Conservation (phyloP, 2,797 vertebrate species). For the Notolepis coatsorum region DNA sequence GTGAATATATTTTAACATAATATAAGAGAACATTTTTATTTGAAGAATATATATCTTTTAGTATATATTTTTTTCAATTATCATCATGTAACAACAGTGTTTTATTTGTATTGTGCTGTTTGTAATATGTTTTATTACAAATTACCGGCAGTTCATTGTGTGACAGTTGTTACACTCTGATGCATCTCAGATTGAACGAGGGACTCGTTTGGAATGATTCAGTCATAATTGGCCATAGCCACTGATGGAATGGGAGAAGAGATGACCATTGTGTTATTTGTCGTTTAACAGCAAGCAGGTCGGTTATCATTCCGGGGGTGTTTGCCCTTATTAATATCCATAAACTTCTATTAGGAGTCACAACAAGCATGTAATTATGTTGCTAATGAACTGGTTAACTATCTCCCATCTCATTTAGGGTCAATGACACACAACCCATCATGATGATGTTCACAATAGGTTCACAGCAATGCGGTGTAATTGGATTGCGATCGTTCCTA, state of each 20-base stretch:
- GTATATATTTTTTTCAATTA: background rate
- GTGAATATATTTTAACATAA: background rate
- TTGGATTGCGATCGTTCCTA: constrained; percentile 52
- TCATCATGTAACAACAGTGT: too few species aligned
- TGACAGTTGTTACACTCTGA: constrained; percentile 26
- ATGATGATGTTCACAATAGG: constrained; percentile 57
- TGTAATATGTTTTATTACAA: background rate
- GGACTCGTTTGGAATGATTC: constrained; percentile 11
- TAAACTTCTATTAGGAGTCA: constrained; percentile 76
- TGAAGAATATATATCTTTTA: background rate
- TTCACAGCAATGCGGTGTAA: constrained; percentile 57
- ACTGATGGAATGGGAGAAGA: constrained; percentile 33
- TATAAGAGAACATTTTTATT: too few species aligned
- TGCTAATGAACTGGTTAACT: constrained; percentile 69
- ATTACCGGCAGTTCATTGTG: background rate
- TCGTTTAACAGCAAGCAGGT: constrained; percentile 33
- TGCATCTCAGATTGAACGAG: constrained; percentile 21
- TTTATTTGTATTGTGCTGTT: background rate
- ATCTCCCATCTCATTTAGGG: constrained; percentile 64
- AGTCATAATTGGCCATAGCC: constrained; percentile 15
- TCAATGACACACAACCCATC: constrained; percentile 63
- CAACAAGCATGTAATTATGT: constrained; percentile 80
- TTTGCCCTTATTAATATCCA: constrained; percentile 76
- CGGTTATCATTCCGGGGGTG: constrained; percentile 75
- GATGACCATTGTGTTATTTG: constrained; percentile 33